Conservation (phyloP, 2,797 vertebrate species). For the Typhlichthys subterraneus region DNA sequence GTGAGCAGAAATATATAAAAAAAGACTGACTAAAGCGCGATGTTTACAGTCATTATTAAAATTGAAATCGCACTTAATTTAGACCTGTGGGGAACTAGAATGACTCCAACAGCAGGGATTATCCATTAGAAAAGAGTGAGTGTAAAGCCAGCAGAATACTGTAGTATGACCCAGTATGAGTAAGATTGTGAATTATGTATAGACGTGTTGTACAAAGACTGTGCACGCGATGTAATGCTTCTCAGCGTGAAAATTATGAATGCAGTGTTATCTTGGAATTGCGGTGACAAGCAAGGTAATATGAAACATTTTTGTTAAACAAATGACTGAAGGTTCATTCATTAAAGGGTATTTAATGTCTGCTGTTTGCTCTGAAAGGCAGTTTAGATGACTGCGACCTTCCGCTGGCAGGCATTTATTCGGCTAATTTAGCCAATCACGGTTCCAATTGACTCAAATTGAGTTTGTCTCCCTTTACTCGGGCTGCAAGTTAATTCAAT, state of each 20-base stretch:
- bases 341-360: no score
- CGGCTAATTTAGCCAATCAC: conserved; percentile 68
- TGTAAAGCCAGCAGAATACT: not conserved
- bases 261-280: no score
- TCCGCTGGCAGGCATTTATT: conserved; percentile 47
- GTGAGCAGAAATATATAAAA: not conserved
- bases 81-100: not conserved
- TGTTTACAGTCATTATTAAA: not conserved
- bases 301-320: no score
- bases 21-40: not conserved
- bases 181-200: not conserved
- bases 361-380: not conserved
- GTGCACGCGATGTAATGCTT: no score
- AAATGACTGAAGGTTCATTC: no score
- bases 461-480: conserved; percentile 63
- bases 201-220: no score
- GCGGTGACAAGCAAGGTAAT: no score
- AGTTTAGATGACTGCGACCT: conserved; percentile 31
- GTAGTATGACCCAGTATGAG: not conserved
- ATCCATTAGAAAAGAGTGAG: not conserved
- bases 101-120: not conserved
- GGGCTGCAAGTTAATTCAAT: conserved; percentile 59
- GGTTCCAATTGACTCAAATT: conserved; percentile 74
- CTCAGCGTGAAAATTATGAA: no score
- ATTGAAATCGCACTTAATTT: no score